phyloP scores from a whole-genome alignment of 92 coral and sea anemone genomes.

The Actinernus sp. region DNA sequence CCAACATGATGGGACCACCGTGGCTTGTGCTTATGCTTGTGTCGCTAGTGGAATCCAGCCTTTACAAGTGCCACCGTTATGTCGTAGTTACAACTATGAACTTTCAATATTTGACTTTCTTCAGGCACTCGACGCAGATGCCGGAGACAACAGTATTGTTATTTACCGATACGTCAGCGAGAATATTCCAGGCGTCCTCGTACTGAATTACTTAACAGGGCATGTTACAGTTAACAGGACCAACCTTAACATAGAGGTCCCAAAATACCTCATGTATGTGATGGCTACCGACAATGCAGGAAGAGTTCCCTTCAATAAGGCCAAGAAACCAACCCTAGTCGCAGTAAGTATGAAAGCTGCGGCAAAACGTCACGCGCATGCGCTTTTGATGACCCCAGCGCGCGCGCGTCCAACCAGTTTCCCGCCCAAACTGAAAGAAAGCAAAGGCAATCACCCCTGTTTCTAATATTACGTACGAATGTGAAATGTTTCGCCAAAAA shows the following conservation, averaged over 20 bases:
- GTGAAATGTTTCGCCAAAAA: too few relatives aligned
- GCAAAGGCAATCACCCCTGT: too few relatives aligned
- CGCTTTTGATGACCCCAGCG: too few relatives aligned
- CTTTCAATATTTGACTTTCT: not conserved
- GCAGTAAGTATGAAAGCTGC: constrained; percentile 64
- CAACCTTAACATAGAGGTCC: constrained; percentile 4
- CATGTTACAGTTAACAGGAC: constrained; percentile 44
- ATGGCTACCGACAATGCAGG: constrained; percentile 75
- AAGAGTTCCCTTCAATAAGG: constrained; percentile 55
- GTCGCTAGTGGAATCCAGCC: too few relatives aligned
- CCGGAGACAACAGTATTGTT: constrained; percentile 49
- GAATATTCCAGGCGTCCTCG: constrained; percentile 46
- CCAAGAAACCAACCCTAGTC: constrained; percentile 45
- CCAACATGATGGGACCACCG: too few relatives aligned
- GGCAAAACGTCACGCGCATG: too few relatives aligned
- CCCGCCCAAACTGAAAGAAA: too few relatives aligned
- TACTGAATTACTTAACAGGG: constrained; percentile 48
- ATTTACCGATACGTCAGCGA: constrained; percentile 46
- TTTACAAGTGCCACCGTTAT: too few relatives aligned
- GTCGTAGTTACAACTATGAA: too few relatives aligned
- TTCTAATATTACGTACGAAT: too few relatives aligned
- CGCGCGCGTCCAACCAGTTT: too few relatives aligned
- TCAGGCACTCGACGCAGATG: constrained; percentile 89
- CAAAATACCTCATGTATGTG: constrained; percentile 31
- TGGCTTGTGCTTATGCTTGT: too few relatives aligned